phyloP scores from a whole-genome alignment of 2,888 invertebrate species.

The Ormyrus rosae region DNA sequence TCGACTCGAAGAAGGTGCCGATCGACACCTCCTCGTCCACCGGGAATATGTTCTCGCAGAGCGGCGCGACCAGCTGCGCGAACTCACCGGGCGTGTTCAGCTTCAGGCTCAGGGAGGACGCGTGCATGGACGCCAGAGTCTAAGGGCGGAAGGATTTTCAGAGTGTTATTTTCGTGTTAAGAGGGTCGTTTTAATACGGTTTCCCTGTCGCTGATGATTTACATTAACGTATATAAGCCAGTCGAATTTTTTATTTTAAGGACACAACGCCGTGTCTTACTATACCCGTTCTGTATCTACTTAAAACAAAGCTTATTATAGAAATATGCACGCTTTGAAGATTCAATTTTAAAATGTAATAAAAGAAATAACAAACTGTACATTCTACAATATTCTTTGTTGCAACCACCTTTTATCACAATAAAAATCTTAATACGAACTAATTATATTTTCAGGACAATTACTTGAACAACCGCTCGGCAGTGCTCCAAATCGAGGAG shows the following conservation, averaged over 20 bases:
- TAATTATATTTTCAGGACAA: not conserved
- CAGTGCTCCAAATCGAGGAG: conserved; percentile 64
- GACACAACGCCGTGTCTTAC: too few relatives aligned
- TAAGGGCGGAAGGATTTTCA: conserved; percentile 39
- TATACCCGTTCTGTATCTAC: too few relatives aligned
- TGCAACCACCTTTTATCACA: not conserved
- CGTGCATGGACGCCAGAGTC: conserved; percentile 66
- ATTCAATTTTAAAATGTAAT: too few relatives aligned
- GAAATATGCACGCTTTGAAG: too few relatives aligned
- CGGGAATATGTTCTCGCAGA: conserved; percentile 62
- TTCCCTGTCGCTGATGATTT: too few relatives aligned
- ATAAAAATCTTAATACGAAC: not conserved
- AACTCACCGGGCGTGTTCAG: conserved; percentile 58
- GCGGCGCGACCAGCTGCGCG: conserved; percentile 55
- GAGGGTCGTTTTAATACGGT: too few relatives aligned
- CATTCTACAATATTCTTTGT: not conserved
- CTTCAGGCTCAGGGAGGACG: conserved; percentile 63
- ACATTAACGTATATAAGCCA: too few relatives aligned
- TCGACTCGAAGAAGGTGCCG: conserved; percentile 56
- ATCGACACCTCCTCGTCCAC: conserved; percentile 56
- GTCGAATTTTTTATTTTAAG: too few relatives aligned
- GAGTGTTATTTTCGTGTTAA: too few relatives aligned
- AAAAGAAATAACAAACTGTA: not conserved
- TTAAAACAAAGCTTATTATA: too few relatives aligned
- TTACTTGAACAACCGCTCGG: conserved; percentile 61